A percentile compares a stretch with the other conserved stretches of the same genome.
Conservation (phyloP, 2,888 invertebrate genomes). For the Microdon myrmicae region DNA sequence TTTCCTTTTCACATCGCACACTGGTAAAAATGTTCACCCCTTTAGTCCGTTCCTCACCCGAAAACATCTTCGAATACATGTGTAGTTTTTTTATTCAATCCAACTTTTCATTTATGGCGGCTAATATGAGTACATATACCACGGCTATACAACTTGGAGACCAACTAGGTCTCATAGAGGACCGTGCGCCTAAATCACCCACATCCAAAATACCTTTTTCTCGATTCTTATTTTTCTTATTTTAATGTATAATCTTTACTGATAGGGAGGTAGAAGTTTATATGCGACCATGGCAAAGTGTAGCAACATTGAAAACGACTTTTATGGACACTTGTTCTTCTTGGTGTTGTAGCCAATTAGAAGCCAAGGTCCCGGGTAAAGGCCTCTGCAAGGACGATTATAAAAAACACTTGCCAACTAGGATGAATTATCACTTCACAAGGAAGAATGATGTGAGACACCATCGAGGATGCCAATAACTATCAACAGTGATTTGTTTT, state of each 20-base stretch:
- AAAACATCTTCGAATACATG: neutral
- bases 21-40: conserved; percentile 6
- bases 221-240: conserved; percentile 7
- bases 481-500: conserved; percentile 21
- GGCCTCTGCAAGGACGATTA: too few relatives aligned
- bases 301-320: conserved; percentile 42
- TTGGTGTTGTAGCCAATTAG: too few relatives aligned
- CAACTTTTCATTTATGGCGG: neutral
- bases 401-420: conserved; percentile 1
- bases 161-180: conserved; percentile 9
- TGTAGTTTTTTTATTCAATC: conserved; percentile 1
- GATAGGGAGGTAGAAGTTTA: conserved; percentile 2
- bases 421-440: conserved; percentile 12
- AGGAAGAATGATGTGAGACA: neutral
- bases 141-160: neutral
- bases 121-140: too few relatives aligned
- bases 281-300: conserved; percentile 30
- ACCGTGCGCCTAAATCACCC: conserved; percentile 25
- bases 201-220: conserved; percentile 6
- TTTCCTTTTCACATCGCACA: conserved; percentile 36
- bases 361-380: too few relatives aligned
- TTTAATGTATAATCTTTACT: conserved; percentile 19
- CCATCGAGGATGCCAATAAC: conserved; percentile 6
- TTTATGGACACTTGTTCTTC: conserved; percentile 37
- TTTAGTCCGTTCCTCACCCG: conserved; percentile 4